Conservation (phyloP, 2,888 invertebrate species). For the Orthosia incerta region DNA sequence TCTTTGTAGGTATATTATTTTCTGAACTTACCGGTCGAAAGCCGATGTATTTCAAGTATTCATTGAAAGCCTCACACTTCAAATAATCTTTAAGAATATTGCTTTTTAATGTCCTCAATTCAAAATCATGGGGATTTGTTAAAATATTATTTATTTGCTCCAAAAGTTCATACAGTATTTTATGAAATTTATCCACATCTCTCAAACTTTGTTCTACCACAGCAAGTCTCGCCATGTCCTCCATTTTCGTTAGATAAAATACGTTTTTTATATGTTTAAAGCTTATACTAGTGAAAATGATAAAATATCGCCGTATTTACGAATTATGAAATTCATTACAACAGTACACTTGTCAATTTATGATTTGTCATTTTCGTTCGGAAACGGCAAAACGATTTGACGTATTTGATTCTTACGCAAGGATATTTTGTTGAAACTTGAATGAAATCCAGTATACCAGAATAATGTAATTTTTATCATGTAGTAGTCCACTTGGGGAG, state of each 20-base stretch:
- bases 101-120: constrained; percentile 77
- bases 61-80: constrained; percentile 79
- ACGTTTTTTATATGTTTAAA: constrained; percentile 50
- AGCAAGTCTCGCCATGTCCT: constrained; percentile 87
- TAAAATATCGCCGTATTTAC: constrained; percentile 65
- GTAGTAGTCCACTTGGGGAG: background rate
- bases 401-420: background rate
- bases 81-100: constrained; percentile 74
- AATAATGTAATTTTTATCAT: too few relatives aligned
- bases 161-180: constrained; percentile 81
- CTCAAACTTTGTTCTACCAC: constrained; percentile 83
- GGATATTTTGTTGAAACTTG: background rate
- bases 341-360: constrained; percentile 82
- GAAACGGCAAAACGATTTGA: constrained; percentile 45
- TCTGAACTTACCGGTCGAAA: constrained; percentile 78
- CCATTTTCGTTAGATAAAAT: constrained; percentile 79
- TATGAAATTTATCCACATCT: constrained; percentile 77
- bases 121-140: constrained; percentile 83
- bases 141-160: constrained; percentile 79
- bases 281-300: constrained; percentile 50
- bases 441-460: background rate
- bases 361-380: constrained; percentile 83
- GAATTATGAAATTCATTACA: constrained; percentile 64
- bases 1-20: background rate
- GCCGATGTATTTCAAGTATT: constrained; percentile 74